These are phyloP conservation scores for Rhamnusium bicolor DNA, from an alignment of 2,888 invertebrate species.

Conservation along the genomic window DNA sequence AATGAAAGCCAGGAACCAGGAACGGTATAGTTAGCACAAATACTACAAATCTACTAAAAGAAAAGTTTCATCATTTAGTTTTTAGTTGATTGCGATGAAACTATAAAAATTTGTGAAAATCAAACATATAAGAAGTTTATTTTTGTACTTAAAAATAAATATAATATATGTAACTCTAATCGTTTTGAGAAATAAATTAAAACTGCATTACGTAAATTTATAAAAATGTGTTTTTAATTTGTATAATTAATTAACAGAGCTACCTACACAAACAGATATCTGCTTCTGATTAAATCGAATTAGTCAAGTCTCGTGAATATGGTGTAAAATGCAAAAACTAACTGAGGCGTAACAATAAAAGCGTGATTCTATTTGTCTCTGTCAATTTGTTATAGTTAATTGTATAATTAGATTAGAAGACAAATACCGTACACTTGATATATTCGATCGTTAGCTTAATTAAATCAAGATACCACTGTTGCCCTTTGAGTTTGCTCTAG, in stretches of 20 bases:
- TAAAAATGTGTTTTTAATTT: neutral
- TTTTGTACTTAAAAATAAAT: no score
- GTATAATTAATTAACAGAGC: neutral
- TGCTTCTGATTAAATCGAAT: slow-evolving; percentile 12
- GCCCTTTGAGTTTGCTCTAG: neutral
- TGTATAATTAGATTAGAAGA: slow-evolving; percentile 20
- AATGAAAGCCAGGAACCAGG: no score
- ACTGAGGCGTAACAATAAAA: slow-evolving; percentile 8
- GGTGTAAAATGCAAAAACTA: slow-evolving; percentile 2
- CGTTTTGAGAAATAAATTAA: neutral
- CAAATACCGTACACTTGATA: slow-evolving; percentile 3
- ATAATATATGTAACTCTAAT: no score
- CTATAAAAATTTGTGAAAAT: no score
- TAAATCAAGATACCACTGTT: neutral
- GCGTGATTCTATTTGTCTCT: slow-evolving; percentile 30
- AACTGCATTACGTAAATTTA: neutral
- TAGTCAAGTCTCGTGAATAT: neutral
- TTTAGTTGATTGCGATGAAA: no score
- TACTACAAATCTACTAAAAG: no score
- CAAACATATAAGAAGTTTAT: no score
- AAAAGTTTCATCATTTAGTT: no score
- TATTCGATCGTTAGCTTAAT: slow-evolving; percentile 11
- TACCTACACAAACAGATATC: neutral
- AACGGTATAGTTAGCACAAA: no score
- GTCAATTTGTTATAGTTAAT: slow-evolving; percentile 30